phyloP scores from a whole-genome alignment of 2,888 invertebrate genomes.

The Saturnia pavonia region DNA sequence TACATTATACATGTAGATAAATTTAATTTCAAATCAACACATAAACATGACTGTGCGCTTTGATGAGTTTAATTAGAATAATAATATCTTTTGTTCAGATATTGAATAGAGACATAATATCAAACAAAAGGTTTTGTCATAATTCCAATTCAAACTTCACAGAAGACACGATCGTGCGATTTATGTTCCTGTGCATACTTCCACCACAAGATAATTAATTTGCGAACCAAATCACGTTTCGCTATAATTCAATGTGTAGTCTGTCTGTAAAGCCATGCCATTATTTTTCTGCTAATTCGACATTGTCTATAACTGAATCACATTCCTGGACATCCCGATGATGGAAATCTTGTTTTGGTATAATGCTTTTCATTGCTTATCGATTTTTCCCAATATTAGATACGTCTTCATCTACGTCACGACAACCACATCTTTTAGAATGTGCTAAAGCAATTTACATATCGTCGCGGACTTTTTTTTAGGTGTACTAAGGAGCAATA shows the following conservation, averaged over 20 bases:
- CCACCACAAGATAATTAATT: neutral
- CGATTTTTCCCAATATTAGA: too few relatives aligned
- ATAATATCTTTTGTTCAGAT: too few relatives aligned
- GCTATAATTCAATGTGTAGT: neutral
- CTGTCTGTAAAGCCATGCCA: neutral
- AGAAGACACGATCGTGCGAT: neutral
- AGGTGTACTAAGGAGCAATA: too few relatives aligned
- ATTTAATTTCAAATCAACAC: too few relatives aligned
- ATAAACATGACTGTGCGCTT: too few relatives aligned
- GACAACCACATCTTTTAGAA: too few relatives aligned
- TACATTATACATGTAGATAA: too few relatives aligned
- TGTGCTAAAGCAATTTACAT: too few relatives aligned
- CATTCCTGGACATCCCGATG: slow-evolving; percentile 16
- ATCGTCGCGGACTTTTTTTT: too few relatives aligned
- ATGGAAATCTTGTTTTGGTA: neutral
- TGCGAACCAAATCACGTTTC: neutral
- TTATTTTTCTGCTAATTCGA: slow-evolving; percentile 1
- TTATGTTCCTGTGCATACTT: neutral
- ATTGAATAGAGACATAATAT: too few relatives aligned
- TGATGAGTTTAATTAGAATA: too few relatives aligned
- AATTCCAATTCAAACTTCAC: neutral
- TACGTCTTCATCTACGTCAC: too few relatives aligned
- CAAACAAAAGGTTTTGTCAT: neutral
- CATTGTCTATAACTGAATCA: slow-evolving; percentile 17
- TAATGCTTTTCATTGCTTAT: neutral